These are phyloP conservation scores for Colaptes auratus DNA, from an alignment of 2,113 vertebrate genomes.

Conservation along the genomic window DNA sequence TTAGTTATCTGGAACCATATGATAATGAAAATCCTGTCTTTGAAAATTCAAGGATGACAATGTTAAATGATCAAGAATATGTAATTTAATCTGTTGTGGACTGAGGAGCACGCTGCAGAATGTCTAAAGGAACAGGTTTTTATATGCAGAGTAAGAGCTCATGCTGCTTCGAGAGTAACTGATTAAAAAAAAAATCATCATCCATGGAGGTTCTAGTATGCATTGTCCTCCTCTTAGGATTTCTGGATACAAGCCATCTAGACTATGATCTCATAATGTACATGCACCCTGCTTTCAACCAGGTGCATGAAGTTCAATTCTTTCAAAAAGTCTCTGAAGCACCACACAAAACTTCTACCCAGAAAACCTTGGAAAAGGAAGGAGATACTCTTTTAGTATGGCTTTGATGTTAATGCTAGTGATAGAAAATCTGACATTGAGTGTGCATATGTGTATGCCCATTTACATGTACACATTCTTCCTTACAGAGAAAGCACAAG, in stretches of 20 bases:
- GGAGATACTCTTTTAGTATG: neutral
- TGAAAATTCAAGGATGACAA: neutral
- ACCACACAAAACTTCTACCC: neutral
- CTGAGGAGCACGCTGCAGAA: neutral
- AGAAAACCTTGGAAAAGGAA: neutral
- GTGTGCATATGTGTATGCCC: fast-evolving
- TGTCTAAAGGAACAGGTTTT: neutral
- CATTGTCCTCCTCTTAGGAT: neutral
- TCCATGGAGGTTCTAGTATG: neutral
- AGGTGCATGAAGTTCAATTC: neutral
- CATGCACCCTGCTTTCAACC: neutral
- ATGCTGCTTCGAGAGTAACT: neutral
- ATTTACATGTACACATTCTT: neutral
- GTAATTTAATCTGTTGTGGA: neutral
- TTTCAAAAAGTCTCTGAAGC: neutral
- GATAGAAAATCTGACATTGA: neutral
- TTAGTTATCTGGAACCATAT: neutral
- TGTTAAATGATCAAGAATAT: neutral
- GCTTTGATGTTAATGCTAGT: neutral
- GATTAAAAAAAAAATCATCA: neutral
- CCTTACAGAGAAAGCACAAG: neutral
- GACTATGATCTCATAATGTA: neutral
- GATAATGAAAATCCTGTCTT: neutral
- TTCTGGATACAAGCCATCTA: neutral
- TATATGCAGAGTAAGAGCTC: neutral